phyloP scores from a whole-genome alignment of 1,140 invertebrate species.

The Polyergus mexicanus region DNA sequence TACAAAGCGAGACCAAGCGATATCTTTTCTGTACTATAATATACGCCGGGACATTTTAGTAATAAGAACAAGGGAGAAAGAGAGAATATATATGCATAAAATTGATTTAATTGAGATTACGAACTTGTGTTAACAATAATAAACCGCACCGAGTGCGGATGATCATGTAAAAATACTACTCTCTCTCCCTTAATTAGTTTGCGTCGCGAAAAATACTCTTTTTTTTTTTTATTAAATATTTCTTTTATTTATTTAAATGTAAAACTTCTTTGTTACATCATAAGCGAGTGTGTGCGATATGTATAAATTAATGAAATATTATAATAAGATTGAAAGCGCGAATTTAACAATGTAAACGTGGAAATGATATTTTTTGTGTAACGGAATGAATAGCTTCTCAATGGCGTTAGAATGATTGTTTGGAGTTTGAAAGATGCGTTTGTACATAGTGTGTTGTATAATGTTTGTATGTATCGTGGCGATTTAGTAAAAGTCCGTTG shows the following conservation, averaged over 20 bases:
- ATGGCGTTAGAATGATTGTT: slow-evolving; percentile 26
- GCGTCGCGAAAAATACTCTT: slow-evolving; percentile 22
- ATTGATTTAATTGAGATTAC: background rate
- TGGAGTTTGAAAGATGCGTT: slow-evolving; percentile 22
- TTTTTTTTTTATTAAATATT: slow-evolving; percentile 5
- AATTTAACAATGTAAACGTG: slow-evolving; percentile 16
- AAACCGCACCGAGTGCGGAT: background rate
- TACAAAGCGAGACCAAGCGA: slow-evolving; percentile 74
- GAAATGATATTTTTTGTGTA: slow-evolving; percentile 1
- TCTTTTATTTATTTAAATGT: slow-evolving; percentile 43
- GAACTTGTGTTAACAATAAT: slow-evolving; percentile 5
- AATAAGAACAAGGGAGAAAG: slow-evolving; percentile 39
- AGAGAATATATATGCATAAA: slow-evolving; percentile 18
- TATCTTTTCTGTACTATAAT: slow-evolving; percentile 49
- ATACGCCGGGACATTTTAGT: slow-evolving; percentile 53
- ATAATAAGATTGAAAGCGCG: slow-evolving; percentile 15
- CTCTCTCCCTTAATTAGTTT: background rate
- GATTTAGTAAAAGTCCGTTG: slow-evolving; percentile 9
- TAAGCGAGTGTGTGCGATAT: slow-evolving; percentile 35
- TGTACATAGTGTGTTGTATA: slow-evolving; percentile 43
- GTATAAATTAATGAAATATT: slow-evolving; percentile 13
- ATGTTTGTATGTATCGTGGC: slow-evolving; percentile 33
- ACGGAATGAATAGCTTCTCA: slow-evolving; percentile 17
- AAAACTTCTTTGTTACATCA: slow-evolving; percentile 3
- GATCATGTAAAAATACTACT: slow-evolving; percentile 27